A percentile compares a stretch with the other conserved stretches of the same genome.
Evolutionary conservation across 2,888 invertebrate species (phyloP).

Genomic region (Villa cingulata): DNA sequence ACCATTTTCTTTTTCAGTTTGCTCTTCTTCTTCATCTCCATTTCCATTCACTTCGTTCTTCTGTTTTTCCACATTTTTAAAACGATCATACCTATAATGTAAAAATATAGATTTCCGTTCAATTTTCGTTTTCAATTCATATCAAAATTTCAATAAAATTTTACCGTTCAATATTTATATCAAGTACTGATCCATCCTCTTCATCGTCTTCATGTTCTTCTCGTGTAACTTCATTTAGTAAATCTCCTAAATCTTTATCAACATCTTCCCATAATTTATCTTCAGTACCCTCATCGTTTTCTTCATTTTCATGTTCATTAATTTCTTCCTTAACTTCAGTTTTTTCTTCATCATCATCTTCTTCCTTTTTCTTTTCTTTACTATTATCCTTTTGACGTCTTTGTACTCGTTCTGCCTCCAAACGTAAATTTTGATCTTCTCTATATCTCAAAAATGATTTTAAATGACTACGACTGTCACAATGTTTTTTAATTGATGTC

Average conservation of each 20-base stretch:
- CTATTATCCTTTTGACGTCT: conserved; percentile 39
- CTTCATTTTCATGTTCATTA: conserved; percentile 16
- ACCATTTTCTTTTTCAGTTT: conserved; percentile 14
- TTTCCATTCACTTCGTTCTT: conserved; percentile 30
- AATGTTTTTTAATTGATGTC: conserved; percentile 53
- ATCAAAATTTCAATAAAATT: background rate
- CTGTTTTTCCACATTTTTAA: conserved; percentile 39
- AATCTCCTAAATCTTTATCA: conserved; percentile 65
- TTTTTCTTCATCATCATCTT: background rate
- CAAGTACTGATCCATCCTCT: conserved; percentile 44
- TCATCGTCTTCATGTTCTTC: conserved; percentile 58
- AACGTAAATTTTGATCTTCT: conserved; percentile 59
- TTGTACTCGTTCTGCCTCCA: conserved; percentile 56
- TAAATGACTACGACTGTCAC: conserved; percentile 59
- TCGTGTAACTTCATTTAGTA: conserved; percentile 52
- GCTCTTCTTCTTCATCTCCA: conserved; percentile 34
- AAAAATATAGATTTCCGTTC: background rate
- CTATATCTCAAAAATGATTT: conserved; percentile 64
- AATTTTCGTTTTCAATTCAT: too few relatives aligned
- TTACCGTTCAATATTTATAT: conserved; percentile 39
- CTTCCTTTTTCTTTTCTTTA: conserved; percentile 13
- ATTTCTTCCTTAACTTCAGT: conserved; percentile 44
- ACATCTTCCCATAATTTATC: conserved; percentile 71
- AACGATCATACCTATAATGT: conserved; percentile 44
- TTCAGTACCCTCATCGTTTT: conserved; percentile 42